Evolutionary conservation across 2,797 vertebrate species (phyloP).

Genomic region (Crenichthys baileyi): DNA sequence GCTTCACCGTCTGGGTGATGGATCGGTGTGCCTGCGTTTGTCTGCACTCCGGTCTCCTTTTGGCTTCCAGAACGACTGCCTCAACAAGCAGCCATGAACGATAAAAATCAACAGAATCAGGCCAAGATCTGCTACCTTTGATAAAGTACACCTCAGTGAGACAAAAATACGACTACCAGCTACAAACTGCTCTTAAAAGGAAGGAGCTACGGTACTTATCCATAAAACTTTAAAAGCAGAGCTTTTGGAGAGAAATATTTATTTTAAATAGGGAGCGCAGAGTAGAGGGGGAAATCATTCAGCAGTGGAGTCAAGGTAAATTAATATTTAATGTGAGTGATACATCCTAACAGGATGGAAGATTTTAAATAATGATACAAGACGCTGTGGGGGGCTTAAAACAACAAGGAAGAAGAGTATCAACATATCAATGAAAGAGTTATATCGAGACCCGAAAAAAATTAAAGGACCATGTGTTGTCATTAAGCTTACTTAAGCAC

Average conservation of each 20-base stretch:
- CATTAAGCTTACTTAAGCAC: background rate
- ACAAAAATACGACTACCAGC: background rate
- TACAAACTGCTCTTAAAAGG: conserved; percentile 35
- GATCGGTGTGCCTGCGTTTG: conserved; percentile 15
- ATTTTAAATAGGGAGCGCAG: conserved; percentile 41
- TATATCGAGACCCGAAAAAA: background rate
- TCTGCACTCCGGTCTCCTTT: conserved; percentile 22
- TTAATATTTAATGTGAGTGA: conserved; percentile 68
- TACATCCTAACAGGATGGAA: conserved; percentile 41
- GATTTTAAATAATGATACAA: conserved; percentile 48
- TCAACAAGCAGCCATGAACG: conserved; percentile 13
- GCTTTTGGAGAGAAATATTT: conserved; percentile 44
- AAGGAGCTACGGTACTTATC: conserved; percentile 14
- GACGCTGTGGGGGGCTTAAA: conserved; percentile 13
- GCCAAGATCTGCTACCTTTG: conserved; percentile 19
- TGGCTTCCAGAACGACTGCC: conserved; percentile 25
- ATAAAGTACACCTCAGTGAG: background rate
- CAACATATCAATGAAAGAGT: background rate
- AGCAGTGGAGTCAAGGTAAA: conserved; percentile 54
- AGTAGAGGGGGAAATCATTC: conserved; percentile 40
- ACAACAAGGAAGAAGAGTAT: background rate
- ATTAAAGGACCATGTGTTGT: no score
- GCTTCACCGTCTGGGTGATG: conserved; percentile 12
- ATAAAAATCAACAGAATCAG: conserved; percentile 25
- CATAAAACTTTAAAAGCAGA: conserved; percentile 30